Evolutionary conservation across 2,888 invertebrate genomes (phyloP).

Genomic region (Kryphioiulus occultus): DNA sequence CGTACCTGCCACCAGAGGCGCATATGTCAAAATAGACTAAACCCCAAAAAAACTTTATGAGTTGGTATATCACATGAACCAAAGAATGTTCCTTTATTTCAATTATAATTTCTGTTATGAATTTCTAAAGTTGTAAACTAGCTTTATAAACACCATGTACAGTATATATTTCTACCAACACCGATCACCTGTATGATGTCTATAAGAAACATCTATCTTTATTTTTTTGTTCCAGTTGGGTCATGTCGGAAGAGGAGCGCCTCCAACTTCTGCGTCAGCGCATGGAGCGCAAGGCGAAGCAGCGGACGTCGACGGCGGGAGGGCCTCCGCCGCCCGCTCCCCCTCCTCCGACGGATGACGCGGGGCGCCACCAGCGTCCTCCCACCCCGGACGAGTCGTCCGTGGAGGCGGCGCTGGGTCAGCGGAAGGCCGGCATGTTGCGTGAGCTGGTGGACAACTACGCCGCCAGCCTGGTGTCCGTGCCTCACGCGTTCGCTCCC

Average conservation of each 20-base stretch:
- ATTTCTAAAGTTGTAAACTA: no score
- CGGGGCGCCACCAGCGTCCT: background rate
- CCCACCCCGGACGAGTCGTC: background rate
- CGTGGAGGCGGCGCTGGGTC: background rate
- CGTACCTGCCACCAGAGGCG: no score
- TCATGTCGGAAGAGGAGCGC: slow-evolving; percentile 56
- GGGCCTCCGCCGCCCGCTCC: background rate
- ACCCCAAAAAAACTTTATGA: no score
- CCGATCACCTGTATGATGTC: no score
- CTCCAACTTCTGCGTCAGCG: slow-evolving; percentile 47
- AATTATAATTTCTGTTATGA: no score
- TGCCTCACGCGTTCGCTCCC: slow-evolving; percentile 51
- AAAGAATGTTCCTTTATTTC: no score
- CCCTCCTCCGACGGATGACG: no score
- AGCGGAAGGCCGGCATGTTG: background rate
- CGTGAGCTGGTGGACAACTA: slow-evolving; percentile 51
- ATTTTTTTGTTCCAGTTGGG: slow-evolving; percentile 55
- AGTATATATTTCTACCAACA: no score
- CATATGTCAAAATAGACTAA: no score
- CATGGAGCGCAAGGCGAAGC: background rate
- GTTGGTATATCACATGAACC: no score
- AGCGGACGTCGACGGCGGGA: background rate
- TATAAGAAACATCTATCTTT: no score
- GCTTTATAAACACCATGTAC: no score
- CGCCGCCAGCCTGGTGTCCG: slow-evolving; percentile 53